Base-by-base conservation (phyloP, 92 coral and sea anemone genomes). In the Epizoanthus rinbou region DNA sequence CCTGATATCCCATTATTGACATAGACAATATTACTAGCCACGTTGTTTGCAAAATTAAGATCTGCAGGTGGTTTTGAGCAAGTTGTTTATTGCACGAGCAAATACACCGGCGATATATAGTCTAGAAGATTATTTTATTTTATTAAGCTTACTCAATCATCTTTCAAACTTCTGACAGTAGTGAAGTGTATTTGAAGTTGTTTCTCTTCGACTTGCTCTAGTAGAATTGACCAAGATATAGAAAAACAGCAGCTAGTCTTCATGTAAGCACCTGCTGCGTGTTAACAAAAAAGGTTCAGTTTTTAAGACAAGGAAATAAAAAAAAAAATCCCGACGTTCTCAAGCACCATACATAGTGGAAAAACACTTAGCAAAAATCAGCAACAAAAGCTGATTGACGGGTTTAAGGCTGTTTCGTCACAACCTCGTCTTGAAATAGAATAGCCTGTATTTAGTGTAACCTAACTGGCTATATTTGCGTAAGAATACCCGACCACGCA, bases 61-160 rank as follows among this genome's bases (percentile, higher is more conserved):
- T 25, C 33, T 25, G 80, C 80, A 56, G 80, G 80, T 74, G 66
- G 80, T 23, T 53, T 56, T 33, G 64, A 74, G 57, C 19, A 8
- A 74, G 31, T 54, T 74, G 39, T 74, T 56, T 56, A 50, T 50
- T 50, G 54, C 54, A 10, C 54, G 9, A 10, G 16, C 14, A 50
- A 50, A 37, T 37, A 37, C 2, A 50, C 14, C 54, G 54, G 14
- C 47, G 65, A 28, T 64, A 17, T 64, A 14, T 73, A 73, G 22
- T 41, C 54, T 13, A 73, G 58, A 18, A 73, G 2, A 50, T 31
- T 17, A 6, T 39, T 33, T 75, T 57, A 8, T 45, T 39, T 47
- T 53, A 1, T 9, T 75, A 57, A 15, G 68, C 35, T 75, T 75
- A 19, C 58, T 11, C 8, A 57, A 9, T 9, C 56, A 64, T 56